Percentiles rank a stretch among this genome's conserved stretches.
phyloP scores from a whole-genome alignment of 2,113 vertebrate genomes.

The Atractosteus spatula region DNA sequence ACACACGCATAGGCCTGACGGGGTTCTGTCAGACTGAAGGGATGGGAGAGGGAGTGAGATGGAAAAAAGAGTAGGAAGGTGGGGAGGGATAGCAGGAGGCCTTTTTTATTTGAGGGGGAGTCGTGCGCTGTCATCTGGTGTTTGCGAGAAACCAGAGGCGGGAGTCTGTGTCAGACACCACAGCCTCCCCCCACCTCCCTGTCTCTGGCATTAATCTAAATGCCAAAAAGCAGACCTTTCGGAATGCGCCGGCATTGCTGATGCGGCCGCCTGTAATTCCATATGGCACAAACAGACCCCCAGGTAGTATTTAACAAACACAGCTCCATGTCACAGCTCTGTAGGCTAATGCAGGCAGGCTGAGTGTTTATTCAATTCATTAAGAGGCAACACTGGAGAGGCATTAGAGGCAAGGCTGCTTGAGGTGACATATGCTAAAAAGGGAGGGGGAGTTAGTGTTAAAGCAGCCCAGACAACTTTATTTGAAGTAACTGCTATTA shows the following conservation, averaged over 20 bases:
- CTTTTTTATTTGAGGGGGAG: conserved; percentile 36
- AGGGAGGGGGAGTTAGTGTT: conserved; percentile 31
- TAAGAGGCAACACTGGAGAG: conserved; percentile 44
- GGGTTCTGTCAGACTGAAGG: background rate
- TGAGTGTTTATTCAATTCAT: conserved; percentile 57
- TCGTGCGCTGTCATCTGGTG: conserved; percentile 39
- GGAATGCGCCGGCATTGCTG: conserved; percentile 52
- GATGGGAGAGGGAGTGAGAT: conserved; percentile 28
- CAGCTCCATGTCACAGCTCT: conserved; percentile 45
- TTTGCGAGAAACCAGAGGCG: conserved; percentile 41
- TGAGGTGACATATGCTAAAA: conserved; percentile 57
- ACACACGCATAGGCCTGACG: background rate
- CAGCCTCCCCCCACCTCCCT: conserved; percentile 56
- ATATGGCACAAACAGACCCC: conserved; percentile 56
- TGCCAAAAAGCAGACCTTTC: conserved; percentile 57
- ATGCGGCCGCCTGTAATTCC: conserved; percentile 55
- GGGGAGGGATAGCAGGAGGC: conserved; percentile 44
- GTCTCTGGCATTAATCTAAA: conserved; percentile 64
- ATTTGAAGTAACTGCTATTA: conserved; percentile 45
- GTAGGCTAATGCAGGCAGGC: conserved; percentile 48
- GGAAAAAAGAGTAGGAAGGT: conserved; percentile 37
- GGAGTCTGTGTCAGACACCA: conserved; percentile 40
- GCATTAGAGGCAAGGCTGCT: conserved; percentile 46
- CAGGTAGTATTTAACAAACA: conserved; percentile 54
- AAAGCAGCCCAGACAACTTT: conserved; percentile 60